phyloP scores from a whole-genome alignment of 1,140 invertebrate genomes.

The Pemphigus obesinymphae region DNA sequence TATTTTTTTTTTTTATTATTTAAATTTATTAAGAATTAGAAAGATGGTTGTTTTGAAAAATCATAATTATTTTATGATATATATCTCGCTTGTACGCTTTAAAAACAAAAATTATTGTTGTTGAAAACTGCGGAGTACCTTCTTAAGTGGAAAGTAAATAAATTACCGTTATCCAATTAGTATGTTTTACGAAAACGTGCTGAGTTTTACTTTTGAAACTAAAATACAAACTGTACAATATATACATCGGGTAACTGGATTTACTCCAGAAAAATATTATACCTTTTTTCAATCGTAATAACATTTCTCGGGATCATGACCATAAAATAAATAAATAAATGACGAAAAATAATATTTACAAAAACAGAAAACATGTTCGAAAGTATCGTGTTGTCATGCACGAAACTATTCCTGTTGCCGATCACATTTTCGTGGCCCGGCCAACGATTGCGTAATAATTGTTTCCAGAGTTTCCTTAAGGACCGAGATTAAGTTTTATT shows the following conservation, averaged over 20 bases:
- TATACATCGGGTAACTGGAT: slow-evolving; percentile 27
- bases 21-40: no score
- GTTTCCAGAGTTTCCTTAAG: background rate
- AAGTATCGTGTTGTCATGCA: background rate
- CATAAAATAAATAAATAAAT: no score
- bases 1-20: no score
- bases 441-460: background rate
- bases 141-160: background rate
- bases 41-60: no score
- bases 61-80: no score
- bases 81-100: no score
- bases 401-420: background rate
- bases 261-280: slow-evolving; percentile 1
- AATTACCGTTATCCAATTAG: slow-evolving; percentile 31
- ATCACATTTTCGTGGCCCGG: background rate
- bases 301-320: background rate
- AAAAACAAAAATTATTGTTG: slow-evolving; percentile 1
- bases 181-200: background rate
- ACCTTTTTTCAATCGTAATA: background rate
- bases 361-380: no score
- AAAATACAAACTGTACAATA: no score
- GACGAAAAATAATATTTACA: no score
- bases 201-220: slow-evolving; percentile 32
- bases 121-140: background rate
- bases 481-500: background rate